Base-by-base conservation (phyloP, 1,140 invertebrate species). In the Lanistes nyassanus region DNA sequence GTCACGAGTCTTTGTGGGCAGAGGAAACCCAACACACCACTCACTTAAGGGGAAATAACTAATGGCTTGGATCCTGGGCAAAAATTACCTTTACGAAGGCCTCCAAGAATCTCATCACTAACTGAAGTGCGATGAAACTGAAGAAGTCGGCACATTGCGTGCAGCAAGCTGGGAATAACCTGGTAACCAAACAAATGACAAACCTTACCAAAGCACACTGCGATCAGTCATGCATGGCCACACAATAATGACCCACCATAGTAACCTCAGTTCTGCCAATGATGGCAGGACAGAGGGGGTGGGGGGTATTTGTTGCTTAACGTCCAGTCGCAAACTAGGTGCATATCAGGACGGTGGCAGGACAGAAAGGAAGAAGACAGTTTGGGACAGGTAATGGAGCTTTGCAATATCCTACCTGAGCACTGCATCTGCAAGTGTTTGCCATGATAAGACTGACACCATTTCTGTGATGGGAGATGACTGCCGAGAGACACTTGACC, bases 401-500 rank as follows among this genome's bases (percentile, higher is more conserved):
- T 31, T 47, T 23, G 31, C 21, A 23, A 66, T 29, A 19, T 7
- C 4, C 23, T 37, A 72, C 70, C 70, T 60, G 36, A 36, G 36
- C 55, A 29, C 70, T 72, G 29, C 70, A 72, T n/a, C 56, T 31
- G 56, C 70, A 72, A 37, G 39, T 42, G 55, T 72, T 72, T 26
- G 39, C 70, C 21, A 55, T 72, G 13, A 72, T 55, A 29, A 42
- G 16, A 6, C 39, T n/a, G 23, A 72, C 70, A 0, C 70, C 70
- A 42, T 72, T 60, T n/a, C 70, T 72, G 55, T 72, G 70, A 36
- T 9, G 19, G 19, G 70, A 60, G 16, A 62, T 37, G 23, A 72
- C 36, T 5, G 53, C 11, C 16, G 55, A 60, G 55, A 72, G 51
- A 42, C 55, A 19, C 2, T 29, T 37, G n/a, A 58, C 31, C n/a